A percentile compares a stretch with the other conserved stretches of the same genome.
These are phyloP conservation scores for Synergus laeviventris DNA, from an alignment of 2,888 invertebrate genomes.

Conservation along the genomic window DNA sequence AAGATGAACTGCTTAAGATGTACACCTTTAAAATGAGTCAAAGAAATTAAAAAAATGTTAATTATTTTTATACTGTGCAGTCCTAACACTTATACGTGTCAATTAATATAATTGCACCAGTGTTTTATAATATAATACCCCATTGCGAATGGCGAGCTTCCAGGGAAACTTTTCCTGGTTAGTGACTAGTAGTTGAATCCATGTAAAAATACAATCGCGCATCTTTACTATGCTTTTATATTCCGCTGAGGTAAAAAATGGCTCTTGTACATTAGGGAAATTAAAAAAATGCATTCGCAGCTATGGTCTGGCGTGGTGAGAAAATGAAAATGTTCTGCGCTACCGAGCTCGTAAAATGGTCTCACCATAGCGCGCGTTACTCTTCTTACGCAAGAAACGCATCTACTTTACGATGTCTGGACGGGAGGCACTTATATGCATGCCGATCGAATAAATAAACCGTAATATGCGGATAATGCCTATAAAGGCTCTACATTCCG, in stretches of 20 bases:
- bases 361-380: constrained; percentile 39
- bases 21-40: no score
- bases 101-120: background rate
- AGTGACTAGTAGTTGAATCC: constrained; percentile 15
- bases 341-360: constrained; percentile 47
- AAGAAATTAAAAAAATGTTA: no score
- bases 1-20: no score
- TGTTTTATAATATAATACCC: background rate
- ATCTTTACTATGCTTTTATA: constrained; percentile 10
- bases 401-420: constrained; percentile 28
- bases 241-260: constrained; percentile 1
- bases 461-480: constrained; percentile 64
- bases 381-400: constrained; percentile 22
- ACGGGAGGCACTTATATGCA: constrained; percentile 42
- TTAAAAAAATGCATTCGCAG: constrained; percentile 22
- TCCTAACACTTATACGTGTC: no score
- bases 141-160: background rate
- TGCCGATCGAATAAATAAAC: constrained; percentile 63
- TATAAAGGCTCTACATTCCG: constrained; percentile 60
- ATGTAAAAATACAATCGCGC: background rate
- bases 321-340: constrained; percentile 4
- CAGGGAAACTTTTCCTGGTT: background rate
- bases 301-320: background rate
- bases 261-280: constrained; percentile 36
- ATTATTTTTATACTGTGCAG: no score